Base-by-base conservation (phyloP, 2,113 vertebrate genomes). In the Neolamprologus sp. region DNA sequence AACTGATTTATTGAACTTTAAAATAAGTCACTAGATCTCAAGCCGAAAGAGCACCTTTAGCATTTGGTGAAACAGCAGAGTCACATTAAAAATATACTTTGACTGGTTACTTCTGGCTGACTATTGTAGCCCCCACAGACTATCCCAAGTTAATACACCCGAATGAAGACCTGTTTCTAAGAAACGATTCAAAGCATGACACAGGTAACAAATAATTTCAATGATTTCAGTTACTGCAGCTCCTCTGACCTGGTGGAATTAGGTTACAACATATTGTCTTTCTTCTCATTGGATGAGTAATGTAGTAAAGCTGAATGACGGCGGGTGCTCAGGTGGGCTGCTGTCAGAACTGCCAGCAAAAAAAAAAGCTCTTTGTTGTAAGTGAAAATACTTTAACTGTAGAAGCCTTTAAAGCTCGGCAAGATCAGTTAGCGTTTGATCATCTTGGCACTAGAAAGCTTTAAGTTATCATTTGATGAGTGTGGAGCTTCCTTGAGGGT, bases 371-470 rank as follows among this genome's bases (percentile, higher is more conserved):
- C 84, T 35, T 75, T 87, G 87, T 88, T 71, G 23, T 33, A 16
- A 49, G 75, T 83, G 83, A 87, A 85, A 86, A 86, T 7, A 26
- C 42, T 81, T 82, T 35, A 87, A 79, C 60, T 54, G 47, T 16
- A 47, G 82, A 80, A 51, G 58, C 47, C 60, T 89, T 82, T 60
- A 57, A 65, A 53, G 71, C 54, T 21, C 17, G 28, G 88, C 14
- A 55, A 86, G 82, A 87, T 87, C 87, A 71, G 55, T 57, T 80
- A 60, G 45, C 13, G 73, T 87, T 91, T 90, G 82, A 93, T 91
- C 85, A 87, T 53, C 85, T 37, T 79, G 84, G 81, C 84, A 88
- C 57, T 54, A 16, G 63, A 87, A 81, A 82, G 84, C 71, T 89
- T 84, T 80, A 80, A 80, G 84, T 68, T 79, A 82, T 88, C 37